These are phyloP conservation scores for Eretmochelys imbricata DNA, from an alignment of 2,113 vertebrate species.

Conservation along the genomic window DNA sequence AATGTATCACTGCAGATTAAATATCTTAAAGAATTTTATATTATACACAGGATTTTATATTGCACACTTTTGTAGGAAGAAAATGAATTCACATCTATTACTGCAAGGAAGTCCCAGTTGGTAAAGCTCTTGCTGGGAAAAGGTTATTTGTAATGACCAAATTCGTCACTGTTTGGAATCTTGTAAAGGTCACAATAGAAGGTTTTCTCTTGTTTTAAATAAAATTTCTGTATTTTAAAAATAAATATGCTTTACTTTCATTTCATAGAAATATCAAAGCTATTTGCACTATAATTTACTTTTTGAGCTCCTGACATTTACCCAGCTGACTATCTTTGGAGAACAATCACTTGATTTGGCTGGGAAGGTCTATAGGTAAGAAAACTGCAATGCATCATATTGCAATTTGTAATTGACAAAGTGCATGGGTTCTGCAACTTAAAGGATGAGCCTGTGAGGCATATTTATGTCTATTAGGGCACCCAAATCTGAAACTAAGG, in stretches of 20 bases:
- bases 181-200: conserved; percentile 84
- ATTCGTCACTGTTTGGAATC: conserved; percentile 87
- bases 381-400: conserved; percentile 21
- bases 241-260: conserved; percentile 85
- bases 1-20: conserved; percentile 16
- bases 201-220: conserved; percentile 84
- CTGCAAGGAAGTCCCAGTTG: conserved; percentile 70
- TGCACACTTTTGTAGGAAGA: conserved; percentile 59
- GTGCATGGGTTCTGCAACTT: conserved; percentile 1
- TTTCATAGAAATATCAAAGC: conserved; percentile 89
- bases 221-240: conserved; percentile 86
- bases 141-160: conserved; percentile 89
- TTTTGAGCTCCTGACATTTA: conserved; percentile 86
- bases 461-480: background rate
- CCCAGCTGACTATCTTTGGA: conserved; percentile 83
- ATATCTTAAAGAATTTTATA: conserved; percentile 56
- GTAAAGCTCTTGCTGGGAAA: conserved; percentile 76
- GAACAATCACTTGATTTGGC: conserved; percentile 80
- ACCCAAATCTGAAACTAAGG: background rate
- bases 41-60: conserved; percentile 55
- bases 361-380: conserved; percentile 56
- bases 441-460: conserved; percentile 39
- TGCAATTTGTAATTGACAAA: background rate
- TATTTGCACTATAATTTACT: conserved; percentile 88
- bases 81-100: conserved; percentile 81